Percentiles rank a stretch among this genome's conserved stretches.
phyloP scores from a whole-genome alignment of 2,797 vertebrate species.

The Potorous gilbertii region DNA sequence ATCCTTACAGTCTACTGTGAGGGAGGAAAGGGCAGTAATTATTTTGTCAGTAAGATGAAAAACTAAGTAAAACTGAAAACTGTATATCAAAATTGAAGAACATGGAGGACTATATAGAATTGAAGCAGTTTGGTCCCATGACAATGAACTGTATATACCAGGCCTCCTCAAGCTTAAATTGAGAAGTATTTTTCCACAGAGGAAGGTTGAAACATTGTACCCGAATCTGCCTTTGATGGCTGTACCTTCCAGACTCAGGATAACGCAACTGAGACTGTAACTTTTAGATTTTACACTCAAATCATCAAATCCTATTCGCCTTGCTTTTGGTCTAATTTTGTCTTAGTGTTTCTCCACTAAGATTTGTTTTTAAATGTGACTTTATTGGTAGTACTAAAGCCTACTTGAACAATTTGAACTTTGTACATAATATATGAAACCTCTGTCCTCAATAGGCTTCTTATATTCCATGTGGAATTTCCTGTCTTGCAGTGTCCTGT shows the following conservation, averaged over 20 bases:
- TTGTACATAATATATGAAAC: constrained; percentile 65
- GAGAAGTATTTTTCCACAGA: constrained; percentile 95
- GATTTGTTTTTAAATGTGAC: constrained; percentile 67
- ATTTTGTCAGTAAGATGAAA: constrained; percentile 81
- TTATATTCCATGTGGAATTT: constrained; percentile 64
- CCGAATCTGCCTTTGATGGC: constrained; percentile 87
- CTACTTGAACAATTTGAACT: constrained; percentile 81
- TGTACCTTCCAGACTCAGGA: constrained; percentile 91
- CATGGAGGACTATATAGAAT: constrained; percentile 93
- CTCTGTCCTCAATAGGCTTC: not conserved
- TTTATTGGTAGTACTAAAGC: constrained; percentile 78
- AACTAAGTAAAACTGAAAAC: constrained; percentile 92
- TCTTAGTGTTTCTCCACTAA: constrained; percentile 76
- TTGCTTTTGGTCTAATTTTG: not conserved
- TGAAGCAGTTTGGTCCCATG: constrained; percentile 92
- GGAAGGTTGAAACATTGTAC: constrained; percentile 88
- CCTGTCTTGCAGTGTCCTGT: constrained; percentile 50
- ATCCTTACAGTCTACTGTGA: constrained; percentile 38
- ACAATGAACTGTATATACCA: constrained; percentile 93
- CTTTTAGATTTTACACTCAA: constrained; percentile 83
- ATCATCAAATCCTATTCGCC: not conserved
- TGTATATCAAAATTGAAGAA: constrained; percentile 93
- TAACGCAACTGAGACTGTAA: constrained; percentile 87
- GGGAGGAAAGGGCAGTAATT: constrained; percentile 7
- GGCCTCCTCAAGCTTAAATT: constrained; percentile 90